Evolutionary conservation across 2,888 invertebrate species (phyloP).

Genomic region (Polyommatus iphigenia): DNA sequence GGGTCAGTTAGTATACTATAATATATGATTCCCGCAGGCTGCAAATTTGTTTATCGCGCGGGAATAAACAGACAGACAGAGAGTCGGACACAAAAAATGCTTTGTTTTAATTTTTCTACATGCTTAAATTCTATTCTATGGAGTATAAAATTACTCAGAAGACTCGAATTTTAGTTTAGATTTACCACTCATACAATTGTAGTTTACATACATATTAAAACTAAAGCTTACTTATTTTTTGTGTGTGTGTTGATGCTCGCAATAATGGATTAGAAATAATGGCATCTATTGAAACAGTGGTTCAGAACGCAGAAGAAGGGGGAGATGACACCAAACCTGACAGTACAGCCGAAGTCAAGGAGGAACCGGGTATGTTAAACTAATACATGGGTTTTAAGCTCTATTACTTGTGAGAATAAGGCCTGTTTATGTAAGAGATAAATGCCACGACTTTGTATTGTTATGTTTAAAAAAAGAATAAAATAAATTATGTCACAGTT

Average conservation of each 20-base stretch:
- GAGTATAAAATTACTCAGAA: neutral
- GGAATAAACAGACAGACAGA: too few species aligned
- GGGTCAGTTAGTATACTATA: too few species aligned
- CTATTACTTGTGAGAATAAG: too few species aligned
- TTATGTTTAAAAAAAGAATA: too few species aligned
- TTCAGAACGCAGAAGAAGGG: conserved; percentile 85
- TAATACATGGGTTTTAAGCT: neutral
- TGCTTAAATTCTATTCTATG: neutral
- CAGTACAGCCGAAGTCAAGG: conserved; percentile 83
- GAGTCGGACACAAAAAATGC: too few species aligned
- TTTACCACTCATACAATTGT: neutral
- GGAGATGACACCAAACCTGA: conserved; percentile 84
- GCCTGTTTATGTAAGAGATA: too few species aligned
- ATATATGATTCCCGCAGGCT: too few species aligned
- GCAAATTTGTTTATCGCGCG: too few species aligned
- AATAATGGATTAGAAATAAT: conserved; percentile 83
- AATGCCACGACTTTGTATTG: too few species aligned
- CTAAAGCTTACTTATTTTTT: conserved; percentile 56
- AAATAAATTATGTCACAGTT: neutral
- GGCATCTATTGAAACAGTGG: conserved; percentile 92
- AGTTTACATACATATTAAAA: neutral
- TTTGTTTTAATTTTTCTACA: too few species aligned
- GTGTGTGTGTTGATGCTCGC: conserved; percentile 70
- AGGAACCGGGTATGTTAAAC: conserved; percentile 78
- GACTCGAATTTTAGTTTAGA: neutral